Evolutionary conservation across 2,888 invertebrate species (phyloP).

Genomic region (Stenolophus ochropezus): DNA sequence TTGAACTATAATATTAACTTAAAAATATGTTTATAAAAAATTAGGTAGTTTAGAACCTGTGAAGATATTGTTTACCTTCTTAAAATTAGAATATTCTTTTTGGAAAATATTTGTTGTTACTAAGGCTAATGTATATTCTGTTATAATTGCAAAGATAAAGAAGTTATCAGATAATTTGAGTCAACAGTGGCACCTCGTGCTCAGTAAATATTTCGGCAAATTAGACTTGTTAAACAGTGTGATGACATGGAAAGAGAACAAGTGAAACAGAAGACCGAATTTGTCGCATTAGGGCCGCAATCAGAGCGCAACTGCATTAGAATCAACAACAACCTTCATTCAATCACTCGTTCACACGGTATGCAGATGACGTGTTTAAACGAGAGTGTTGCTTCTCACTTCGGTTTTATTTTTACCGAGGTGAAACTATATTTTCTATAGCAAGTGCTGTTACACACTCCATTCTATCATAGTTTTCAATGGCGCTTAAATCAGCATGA

Average conservation of each 20-base stretch:
- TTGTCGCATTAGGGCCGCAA: conserved; percentile 11
- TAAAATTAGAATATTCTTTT: background rate
- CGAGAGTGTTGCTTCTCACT: background rate
- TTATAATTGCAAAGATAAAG: background rate
- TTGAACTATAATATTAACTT: too few relatives aligned
- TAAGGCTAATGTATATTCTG: background rate
- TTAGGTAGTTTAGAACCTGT: too few relatives aligned
- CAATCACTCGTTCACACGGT: conserved; percentile 14
- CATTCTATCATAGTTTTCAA: too few relatives aligned
- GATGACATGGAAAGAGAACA: conserved; percentile 16
- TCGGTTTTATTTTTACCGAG: background rate
- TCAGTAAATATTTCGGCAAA: background rate
- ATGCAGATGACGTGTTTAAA: background rate
- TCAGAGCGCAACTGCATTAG: conserved; percentile 37
- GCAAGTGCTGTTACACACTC: too few relatives aligned
- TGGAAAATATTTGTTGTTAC: background rate
- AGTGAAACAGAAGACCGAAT: conserved; percentile 23
- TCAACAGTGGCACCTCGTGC: background rate
- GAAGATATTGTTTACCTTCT: background rate
- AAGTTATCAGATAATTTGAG: background rate
- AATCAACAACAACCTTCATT: conserved; percentile 41
- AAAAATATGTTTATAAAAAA: too few relatives aligned
- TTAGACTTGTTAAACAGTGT: background rate
- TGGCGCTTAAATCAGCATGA: background rate
- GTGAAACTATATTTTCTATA: background rate